Base-by-base conservation (phyloP, 2,113 vertebrate species). In the Nibea albiflora region DNA sequence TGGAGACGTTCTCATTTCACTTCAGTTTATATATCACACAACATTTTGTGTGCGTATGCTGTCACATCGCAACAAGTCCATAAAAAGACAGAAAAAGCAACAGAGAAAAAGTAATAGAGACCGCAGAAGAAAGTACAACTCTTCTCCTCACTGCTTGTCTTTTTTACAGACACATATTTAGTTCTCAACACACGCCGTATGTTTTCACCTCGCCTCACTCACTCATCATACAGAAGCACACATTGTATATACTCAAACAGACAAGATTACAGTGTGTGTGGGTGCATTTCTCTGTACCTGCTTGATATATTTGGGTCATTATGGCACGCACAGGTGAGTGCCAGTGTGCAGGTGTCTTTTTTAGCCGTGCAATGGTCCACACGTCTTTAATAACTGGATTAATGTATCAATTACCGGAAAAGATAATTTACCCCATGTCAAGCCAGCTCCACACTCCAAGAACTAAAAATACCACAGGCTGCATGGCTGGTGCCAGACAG, bases 401-500 rank as follows among this genome's bases (percentile, higher is more conserved):
- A 63, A 73, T 35, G 24, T 56, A 56, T 77, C 14, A 60, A 20
- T 69, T 58, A 68, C 56, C 2, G 6, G 12, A 49, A 50, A 49
- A 50, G 47, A 65, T 63, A 11, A 58, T 52, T 65, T 17, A 81
- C 42, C 31, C 50, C 11, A 53, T 20, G 17, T 6, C 31, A 10
- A 66, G 44, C 58, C 15, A 0, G 53, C 14, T 11, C 44, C 72
- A 80, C 60, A 79, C 26, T 61, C 28, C 16, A 50, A 39, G 50
- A 9, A 71, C 70, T 89, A 82, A 82, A 87, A 85, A 82, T 81
- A 93, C 46, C 49, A 60, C 46, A 31, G 14, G 39, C 26, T 67
- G 58, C 52, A 17, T 54, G n/a, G 42, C 24, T 47, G 26, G 67
- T 79, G 44, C 71, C 71, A 90, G 31, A 65, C 67, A 42, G 65